Evolutionary conservation across 1,140 invertebrate species (phyloP).

Genomic region (Orchestia grillus): DNA sequence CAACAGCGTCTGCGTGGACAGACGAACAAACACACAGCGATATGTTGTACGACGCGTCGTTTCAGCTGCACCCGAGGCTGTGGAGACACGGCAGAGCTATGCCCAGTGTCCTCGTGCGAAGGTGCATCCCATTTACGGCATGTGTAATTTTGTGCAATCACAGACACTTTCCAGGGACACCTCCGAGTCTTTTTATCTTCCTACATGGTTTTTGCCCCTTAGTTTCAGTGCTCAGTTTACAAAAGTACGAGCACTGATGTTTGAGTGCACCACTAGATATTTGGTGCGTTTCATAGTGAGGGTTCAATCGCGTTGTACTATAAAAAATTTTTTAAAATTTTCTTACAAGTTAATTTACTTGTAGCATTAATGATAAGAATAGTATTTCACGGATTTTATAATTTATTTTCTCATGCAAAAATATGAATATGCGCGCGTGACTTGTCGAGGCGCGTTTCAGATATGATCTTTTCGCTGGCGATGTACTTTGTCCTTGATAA

Average conservation of each 20-base stretch:
- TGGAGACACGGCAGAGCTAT: background rate
- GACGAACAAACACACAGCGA: too few species aligned
- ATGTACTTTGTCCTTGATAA: too few species aligned
- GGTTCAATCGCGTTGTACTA: background rate
- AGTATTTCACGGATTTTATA: background rate
- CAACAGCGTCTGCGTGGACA: background rate
- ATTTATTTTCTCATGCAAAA: background rate
- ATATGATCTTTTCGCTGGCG: too few species aligned
- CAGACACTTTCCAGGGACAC: background rate
- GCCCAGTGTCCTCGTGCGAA: background rate
- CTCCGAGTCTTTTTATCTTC: background rate
- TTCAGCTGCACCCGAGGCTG: background rate
- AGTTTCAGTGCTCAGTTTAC: background rate
- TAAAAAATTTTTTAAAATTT: background rate
- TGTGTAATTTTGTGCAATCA: background rate
- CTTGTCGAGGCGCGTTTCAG: too few species aligned
- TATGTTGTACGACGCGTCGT: too few species aligned
- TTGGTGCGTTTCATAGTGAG: background rate
- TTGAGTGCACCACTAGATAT: background rate
- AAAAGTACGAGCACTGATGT: background rate
- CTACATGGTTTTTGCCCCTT: background rate
- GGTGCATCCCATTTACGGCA: background rate
- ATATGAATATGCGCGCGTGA: too few species aligned
- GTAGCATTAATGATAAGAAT: background rate
- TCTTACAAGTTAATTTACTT: background rate